Percentiles rank a stretch among this genome's conserved stretches.
phyloP scores from a whole-genome alignment of 1,140 invertebrate species.

The Sarcophaga peregrina region DNA sequence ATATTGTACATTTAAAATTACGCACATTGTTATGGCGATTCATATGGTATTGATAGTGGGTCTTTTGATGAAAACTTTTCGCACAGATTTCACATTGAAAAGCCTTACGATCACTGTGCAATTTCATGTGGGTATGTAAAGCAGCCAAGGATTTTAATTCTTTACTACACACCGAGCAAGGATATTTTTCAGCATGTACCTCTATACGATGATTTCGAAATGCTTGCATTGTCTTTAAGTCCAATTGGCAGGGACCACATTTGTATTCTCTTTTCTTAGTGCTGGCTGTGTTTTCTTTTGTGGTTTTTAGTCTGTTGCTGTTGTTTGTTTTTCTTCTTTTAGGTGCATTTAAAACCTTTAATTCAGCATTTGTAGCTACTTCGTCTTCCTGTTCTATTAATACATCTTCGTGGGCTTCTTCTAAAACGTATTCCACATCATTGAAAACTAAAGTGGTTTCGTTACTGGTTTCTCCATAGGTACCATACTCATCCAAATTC shows the following conservation, averaged over 20 bases:
- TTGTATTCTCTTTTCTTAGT: slow-evolving; percentile 2
- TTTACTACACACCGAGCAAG: slow-evolving; percentile 36
- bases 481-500: neutral
- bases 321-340: slow-evolving; percentile 4
- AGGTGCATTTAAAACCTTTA: neutral
- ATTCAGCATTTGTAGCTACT: neutral
- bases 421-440: slow-evolving; percentile 4
- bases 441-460: neutral
- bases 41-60: slow-evolving; percentile 47
- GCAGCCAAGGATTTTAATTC: slow-evolving; percentile 29
- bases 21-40: slow-evolving; percentile 45
- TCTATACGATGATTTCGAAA: slow-evolving; percentile 41
- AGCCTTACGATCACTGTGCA: slow-evolving; percentile 35
- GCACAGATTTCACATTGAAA: slow-evolving; percentile 45
- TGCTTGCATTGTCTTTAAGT: slow-evolving; percentile 35
- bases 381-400: neutral
- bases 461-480: neutral
- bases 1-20: slow-evolving; percentile 50
- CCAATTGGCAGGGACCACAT: slow-evolving; percentile 26
- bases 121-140: slow-evolving; percentile 39
- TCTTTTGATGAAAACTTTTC: slow-evolving; percentile 48
- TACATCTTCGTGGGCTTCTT: neutral
- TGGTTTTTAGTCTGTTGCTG: too few relatives aligned
- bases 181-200: slow-evolving; percentile 41
- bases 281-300: neutral